Conservation (phyloP, 1,140 invertebrate genomes). For the Zaprionus vittiger region DNA sequence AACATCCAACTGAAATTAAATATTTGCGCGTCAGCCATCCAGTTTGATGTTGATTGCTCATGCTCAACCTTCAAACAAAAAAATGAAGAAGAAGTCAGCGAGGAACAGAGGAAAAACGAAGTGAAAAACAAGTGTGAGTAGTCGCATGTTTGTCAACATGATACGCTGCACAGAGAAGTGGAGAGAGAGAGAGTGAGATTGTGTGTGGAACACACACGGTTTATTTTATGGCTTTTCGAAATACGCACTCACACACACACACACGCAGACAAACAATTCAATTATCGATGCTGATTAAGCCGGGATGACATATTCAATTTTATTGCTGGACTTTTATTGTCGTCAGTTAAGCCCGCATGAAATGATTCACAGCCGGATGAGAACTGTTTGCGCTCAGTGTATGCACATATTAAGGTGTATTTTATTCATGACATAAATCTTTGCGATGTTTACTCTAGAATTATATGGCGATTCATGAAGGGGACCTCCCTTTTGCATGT, state of each 20-base stretch:
- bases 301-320: constrained; percentile 20
- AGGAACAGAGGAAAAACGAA: background rate
- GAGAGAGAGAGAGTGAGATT: background rate
- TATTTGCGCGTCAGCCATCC: constrained; percentile 55
- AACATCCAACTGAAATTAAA: constrained; percentile 63
- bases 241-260: background rate
- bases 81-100: background rate
- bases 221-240: constrained; percentile 23
- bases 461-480: constrained; percentile 7
- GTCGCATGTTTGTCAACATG: constrained; percentile 26
- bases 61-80: constrained; percentile 25
- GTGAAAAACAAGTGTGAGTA: constrained; percentile 8
- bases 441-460: constrained; percentile 6
- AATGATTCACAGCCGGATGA: constrained; percentile 16
- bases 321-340: constrained; percentile 29
- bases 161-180: constrained; percentile 23
- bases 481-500: background rate
- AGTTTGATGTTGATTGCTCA: constrained; percentile 58
- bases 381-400: constrained; percentile 10
- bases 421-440: constrained; percentile 25
- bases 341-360: constrained; percentile 24
- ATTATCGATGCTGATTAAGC: constrained; percentile 27
- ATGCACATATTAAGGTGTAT: constrained; percentile 11
- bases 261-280: constrained; percentile 17
- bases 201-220: background rate